Evolutionary conservation across 2,113 vertebrate species (phyloP).

Genomic region (Carassius auratus): DNA sequence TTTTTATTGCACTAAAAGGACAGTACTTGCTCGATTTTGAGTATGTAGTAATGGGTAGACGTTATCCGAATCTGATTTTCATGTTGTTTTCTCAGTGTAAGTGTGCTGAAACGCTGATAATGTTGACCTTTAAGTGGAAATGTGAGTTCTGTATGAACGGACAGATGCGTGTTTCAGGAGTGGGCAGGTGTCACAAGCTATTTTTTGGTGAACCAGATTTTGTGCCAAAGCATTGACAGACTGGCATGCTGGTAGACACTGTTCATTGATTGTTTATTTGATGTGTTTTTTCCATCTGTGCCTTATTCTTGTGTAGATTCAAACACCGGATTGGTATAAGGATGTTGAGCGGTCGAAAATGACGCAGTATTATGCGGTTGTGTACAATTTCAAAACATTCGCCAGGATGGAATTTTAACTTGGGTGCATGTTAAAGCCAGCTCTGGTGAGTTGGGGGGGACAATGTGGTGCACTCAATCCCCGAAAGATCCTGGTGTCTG

Average conservation of each 20-base stretch:
- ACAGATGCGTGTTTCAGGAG: conserved; percentile 46
- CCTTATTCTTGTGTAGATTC: conserved; percentile 74
- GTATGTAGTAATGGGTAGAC: conserved; percentile 28
- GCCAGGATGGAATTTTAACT: conserved; percentile 18
- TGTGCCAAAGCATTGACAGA: conserved; percentile 62
- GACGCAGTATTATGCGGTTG: conserved; percentile 63
- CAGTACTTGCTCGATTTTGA: conserved; percentile 43
- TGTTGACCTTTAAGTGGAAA: conserved; percentile 42
- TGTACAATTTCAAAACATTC: conserved; percentile 29
- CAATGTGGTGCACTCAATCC: conserved; percentile 40
- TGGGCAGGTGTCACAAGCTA: conserved; percentile 41
- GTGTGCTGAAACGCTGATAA: conserved; percentile 25
- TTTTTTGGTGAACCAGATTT: conserved; percentile 49
- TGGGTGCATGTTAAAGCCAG: neutral
- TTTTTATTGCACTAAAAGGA: conserved; percentile 61
- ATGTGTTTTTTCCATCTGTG: conserved; percentile 74
- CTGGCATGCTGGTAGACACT: conserved; percentile 27
- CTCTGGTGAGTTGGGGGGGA: conserved; percentile 21
- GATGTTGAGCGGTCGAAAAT: conserved; percentile 52
- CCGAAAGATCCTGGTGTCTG: conserved; percentile 28
- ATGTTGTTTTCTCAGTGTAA: neutral
- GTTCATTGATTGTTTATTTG: conserved; percentile 1
- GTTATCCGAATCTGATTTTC: conserved; percentile 21
- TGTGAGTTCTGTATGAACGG: conserved; percentile 36
- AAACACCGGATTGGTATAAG: conserved; percentile 59